These are phyloP conservation scores for Dicyrtomina minuta DNA, from an alignment of 2,888 invertebrate genomes.

Conservation along the genomic window DNA sequence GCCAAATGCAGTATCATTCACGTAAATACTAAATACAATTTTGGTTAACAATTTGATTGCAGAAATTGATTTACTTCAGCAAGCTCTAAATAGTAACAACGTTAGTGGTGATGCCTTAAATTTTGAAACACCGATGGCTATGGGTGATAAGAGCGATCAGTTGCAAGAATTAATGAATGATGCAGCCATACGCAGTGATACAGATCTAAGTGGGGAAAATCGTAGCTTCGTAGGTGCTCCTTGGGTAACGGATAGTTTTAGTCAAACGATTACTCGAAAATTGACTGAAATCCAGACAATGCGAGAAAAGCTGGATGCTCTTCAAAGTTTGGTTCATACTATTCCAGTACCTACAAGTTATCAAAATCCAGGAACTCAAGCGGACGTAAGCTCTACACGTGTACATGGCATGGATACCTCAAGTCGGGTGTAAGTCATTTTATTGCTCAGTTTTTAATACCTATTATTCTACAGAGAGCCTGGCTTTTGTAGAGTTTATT, in stretches of 20 bases:
- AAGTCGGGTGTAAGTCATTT: neutral
- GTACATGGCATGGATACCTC: neutral
- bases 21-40: too few species aligned
- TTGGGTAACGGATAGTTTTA: conserved; percentile 8
- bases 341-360: conserved; percentile 12
- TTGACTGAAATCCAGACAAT: conserved; percentile 26
- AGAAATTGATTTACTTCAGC: conserved; percentile 29
- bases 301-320: conserved; percentile 30
- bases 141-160: conserved; percentile 5
- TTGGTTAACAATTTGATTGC: too few species aligned
- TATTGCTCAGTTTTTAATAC: neutral
- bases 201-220: too few species aligned
- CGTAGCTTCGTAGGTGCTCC: neutral
- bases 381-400: neutral
- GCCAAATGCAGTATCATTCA: too few species aligned
- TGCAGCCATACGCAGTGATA: neutral
- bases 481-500: too few species aligned
- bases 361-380: neutral
- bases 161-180: conserved; percentile 18
- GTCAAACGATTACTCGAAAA: conserved; percentile 21
- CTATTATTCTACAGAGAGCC: neutral
- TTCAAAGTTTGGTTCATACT: conserved; percentile 23
- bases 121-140: neutral
- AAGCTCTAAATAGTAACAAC: conserved; percentile 14
- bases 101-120: neutral